A percentile compares a stretch with the other conserved stretches of the same genome.
Conservation (phyloP, 2,888 invertebrate species). For the Liopterus haemorrhoidalis region DNA sequence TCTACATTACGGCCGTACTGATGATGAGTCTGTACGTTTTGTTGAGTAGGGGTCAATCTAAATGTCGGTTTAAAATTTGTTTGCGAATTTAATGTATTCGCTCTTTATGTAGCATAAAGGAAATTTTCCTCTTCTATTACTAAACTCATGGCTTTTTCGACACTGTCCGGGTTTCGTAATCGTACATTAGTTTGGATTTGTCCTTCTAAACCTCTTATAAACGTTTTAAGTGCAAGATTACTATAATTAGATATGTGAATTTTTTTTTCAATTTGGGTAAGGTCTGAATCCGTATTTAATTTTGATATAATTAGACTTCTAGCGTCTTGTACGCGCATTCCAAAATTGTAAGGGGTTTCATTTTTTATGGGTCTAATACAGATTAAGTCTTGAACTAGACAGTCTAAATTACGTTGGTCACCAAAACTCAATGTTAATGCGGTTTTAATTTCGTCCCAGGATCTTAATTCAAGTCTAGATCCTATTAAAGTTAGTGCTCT, state of each 20-base stretch:
- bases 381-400: constrained; percentile 2
- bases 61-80: constrained; percentile 3
- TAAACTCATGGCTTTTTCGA: constrained; percentile 16
- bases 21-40: not conserved
- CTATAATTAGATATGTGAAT: constrained; percentile 9
- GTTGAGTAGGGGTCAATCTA: constrained; percentile 1
- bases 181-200: constrained; percentile 12
- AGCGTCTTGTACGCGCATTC: constrained; percentile 4
- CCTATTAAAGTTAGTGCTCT: constrained; percentile 7
- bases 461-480: constrained; percentile 1
- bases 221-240: constrained; percentile 18
- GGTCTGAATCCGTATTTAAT: not conserved
- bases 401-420: constrained; percentile 3
- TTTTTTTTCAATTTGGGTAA: not conserved
- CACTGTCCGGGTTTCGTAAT: constrained; percentile 8
- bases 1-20: not conserved
- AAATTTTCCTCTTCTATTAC: constrained; percentile 18
- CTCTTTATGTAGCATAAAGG: not conserved
- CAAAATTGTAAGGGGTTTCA: constrained; percentile 13
- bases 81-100: constrained; percentile 4
- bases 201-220: constrained; percentile 11
- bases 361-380: constrained; percentile 8
- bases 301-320: constrained; percentile 5
- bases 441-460: constrained; percentile 3
- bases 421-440: constrained; percentile 1